A percentile compares a stretch with the other conserved stretches of the same genome.
Evolutionary conservation across 1,140 invertebrate species (phyloP).

Genomic region (Apolygus lucorum): DNA sequence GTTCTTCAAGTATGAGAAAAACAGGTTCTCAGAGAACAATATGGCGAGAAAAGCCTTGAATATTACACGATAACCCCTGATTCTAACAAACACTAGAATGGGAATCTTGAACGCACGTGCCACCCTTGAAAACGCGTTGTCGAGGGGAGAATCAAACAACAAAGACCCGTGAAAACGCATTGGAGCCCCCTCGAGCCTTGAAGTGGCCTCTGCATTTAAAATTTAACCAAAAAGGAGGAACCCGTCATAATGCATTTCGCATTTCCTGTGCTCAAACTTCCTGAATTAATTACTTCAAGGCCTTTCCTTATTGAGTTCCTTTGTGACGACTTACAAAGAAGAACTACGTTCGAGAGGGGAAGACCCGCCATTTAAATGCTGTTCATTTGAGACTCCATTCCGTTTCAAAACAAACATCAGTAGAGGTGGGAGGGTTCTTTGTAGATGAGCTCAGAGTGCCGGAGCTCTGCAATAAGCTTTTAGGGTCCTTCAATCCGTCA

Average conservation of each 20-base stretch:
- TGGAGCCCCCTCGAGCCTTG: not conserved
- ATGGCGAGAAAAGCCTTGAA: no score
- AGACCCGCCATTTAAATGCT: not conserved
- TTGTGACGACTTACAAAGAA: not conserved
- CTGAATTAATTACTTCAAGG: slow-evolving; percentile 11
- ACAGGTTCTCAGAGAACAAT: no score
- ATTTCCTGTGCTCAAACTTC: not conserved
- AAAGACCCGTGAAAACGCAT: not conserved
- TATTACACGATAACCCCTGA: no score
- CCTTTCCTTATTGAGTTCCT: slow-evolving; percentile 2
- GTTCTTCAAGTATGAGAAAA: no score
- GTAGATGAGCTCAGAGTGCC: not conserved
- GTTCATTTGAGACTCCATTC: slow-evolving; percentile 1
- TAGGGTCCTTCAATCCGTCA: not conserved
- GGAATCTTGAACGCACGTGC: no score
- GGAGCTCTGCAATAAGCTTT: not conserved
- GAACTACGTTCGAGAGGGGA: not conserved
- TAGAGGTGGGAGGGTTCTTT: no score
- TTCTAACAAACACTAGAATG: no score
- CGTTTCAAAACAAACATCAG: not conserved
- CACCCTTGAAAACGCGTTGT: no score
- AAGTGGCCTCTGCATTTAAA: not conserved
- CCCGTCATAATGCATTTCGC: slow-evolving; percentile 2
- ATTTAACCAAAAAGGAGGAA: not conserved
- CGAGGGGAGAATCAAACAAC: not conserved